Conservation (phyloP, 2,113 vertebrate species). For the Xenus cinereus region DNA sequence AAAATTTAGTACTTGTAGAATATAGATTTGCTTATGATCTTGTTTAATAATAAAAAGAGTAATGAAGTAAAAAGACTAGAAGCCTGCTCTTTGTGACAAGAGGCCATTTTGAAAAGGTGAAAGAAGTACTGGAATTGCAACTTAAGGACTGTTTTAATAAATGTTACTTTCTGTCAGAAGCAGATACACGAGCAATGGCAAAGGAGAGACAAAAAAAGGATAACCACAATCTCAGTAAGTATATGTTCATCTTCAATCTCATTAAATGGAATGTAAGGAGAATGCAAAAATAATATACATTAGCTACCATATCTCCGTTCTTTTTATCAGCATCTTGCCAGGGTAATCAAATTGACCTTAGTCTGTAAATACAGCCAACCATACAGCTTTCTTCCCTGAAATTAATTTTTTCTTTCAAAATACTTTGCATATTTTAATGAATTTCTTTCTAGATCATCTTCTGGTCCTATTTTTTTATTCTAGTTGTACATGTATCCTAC, state of each 20-base stretch:
- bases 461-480: neutral
- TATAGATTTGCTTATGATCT: neutral
- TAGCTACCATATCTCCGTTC: neutral
- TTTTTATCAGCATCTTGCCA: neutral
- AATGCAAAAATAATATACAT: neutral
- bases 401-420: neutral
- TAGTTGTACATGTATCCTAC: neutral
- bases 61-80: neutral
- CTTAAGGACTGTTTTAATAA: slow-evolving; percentile 43
- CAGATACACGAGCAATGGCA: slow-evolving; percentile 88
- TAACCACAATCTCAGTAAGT: slow-evolving; percentile 97
- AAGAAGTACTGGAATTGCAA: neutral
- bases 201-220: slow-evolving; percentile 99
- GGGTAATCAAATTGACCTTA: neutral
- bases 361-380: neutral
- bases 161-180: slow-evolving; percentile 80
- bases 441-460: neutral
- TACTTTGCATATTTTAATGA: neutral
- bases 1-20: neutral
- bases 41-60: neutral
- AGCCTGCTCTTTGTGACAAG: neutral
- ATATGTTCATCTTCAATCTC: slow-evolving; percentile 21
- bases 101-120: neutral
- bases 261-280: neutral
- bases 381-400: neutral